These are phyloP conservation scores for Aleiodes testaceus DNA, from an alignment of 2,888 invertebrate genomes.

Conservation along the genomic window DNA sequence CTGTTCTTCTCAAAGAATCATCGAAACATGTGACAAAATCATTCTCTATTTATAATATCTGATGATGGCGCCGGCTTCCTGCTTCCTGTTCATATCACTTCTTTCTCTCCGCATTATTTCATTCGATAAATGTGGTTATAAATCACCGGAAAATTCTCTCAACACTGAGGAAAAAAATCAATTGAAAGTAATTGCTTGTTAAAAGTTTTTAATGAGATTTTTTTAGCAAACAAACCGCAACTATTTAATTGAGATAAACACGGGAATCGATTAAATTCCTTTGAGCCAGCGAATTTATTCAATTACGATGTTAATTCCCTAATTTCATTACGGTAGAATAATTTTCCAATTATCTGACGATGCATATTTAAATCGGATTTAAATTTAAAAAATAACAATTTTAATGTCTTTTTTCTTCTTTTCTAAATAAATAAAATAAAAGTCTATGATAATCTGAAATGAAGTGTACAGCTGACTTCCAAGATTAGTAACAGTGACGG, in stretches of 20 bases:
- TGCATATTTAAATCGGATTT: too few species aligned
- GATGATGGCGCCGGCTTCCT: conserved; percentile 36
- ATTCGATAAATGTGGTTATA: conserved; percentile 18
- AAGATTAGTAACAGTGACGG: conserved; percentile 57
- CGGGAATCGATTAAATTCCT: conserved; percentile 26
- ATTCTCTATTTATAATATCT: conserved; percentile 40
- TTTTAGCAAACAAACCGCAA: neutral
- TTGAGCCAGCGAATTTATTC: conserved; percentile 22
- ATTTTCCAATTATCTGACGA: conserved; percentile 9
- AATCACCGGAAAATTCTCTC: too few species aligned
- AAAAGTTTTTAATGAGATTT: conserved; percentile 25
- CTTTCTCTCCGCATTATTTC: neutral
- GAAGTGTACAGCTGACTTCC: conserved; percentile 49
- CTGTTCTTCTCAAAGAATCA: neutral
- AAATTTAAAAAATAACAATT: neutral
- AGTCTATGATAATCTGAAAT: neutral
- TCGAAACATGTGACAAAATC: conserved; percentile 20
- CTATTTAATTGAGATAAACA: conserved; percentile 29
- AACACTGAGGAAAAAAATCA: too few species aligned
- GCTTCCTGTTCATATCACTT: conserved; percentile 22
- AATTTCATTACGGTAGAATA: conserved; percentile 1
- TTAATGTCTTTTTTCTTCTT: too few species aligned
- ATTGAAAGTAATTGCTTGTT: neutral
- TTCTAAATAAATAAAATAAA: conserved; percentile 23
- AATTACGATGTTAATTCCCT: conserved; percentile 3